Conservation (phyloP, 2,797 vertebrate genomes). For the Hyperoplus lanceolatus region DNA sequence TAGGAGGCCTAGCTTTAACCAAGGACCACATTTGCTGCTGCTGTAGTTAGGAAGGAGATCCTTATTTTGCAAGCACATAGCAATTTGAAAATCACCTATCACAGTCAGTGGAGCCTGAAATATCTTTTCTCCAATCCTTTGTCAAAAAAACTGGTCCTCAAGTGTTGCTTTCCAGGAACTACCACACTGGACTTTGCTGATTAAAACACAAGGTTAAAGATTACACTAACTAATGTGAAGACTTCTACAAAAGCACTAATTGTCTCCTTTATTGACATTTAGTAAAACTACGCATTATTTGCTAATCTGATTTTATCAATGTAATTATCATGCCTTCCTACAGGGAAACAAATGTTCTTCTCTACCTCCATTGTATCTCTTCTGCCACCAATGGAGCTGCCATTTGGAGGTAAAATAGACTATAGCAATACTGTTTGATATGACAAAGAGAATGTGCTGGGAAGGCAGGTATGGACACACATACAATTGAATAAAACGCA, state of each 20-base stretch:
- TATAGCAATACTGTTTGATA: conserved; percentile 40
- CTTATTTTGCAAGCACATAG: conserved; percentile 22
- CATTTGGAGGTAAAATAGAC: conserved; percentile 38
- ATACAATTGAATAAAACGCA: conserved; percentile 43
- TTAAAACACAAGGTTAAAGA: conserved; percentile 1
- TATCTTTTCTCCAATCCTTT: conserved; percentile 7
- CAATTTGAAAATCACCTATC: conserved; percentile 38
- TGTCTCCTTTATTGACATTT: neutral
- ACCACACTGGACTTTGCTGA: neutral
- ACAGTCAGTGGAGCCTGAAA: conserved; percentile 39
- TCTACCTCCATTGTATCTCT: neutral
- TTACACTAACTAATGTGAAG: neutral
- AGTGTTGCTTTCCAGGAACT: neutral
- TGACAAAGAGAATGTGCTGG: conserved; percentile 29
- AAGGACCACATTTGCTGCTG: conserved; percentile 18
- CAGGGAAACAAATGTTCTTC: neutral
- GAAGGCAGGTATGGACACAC: conserved; percentile 39
- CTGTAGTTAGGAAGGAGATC: conserved; percentile 6
- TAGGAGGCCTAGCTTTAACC: conserved; percentile 14
- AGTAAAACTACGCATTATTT: neutral
- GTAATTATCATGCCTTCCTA: conserved; percentile 1
- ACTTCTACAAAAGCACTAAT: neutral
- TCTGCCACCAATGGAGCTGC: conserved; percentile 4
- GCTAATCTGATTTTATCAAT: neutral
- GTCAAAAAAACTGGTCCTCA: neutral